Conservation (phyloP, 1,140 invertebrate genomes). For the Chrysoperla carnea region DNA sequence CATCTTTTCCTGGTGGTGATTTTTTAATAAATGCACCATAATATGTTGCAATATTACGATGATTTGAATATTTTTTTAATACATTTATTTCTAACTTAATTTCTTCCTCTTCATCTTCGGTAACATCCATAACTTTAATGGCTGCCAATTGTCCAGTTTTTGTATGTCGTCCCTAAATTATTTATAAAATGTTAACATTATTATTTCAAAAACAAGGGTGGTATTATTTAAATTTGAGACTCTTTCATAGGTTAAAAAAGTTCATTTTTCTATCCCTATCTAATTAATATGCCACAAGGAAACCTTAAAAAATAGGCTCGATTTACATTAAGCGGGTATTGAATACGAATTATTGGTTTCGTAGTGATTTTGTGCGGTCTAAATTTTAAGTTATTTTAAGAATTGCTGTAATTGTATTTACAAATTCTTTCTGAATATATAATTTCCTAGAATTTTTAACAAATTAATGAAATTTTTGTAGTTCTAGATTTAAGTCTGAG, state of each 20-base stretch:
- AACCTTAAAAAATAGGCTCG: too few relatives aligned
- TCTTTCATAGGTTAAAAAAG: too few relatives aligned
- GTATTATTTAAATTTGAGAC: neutral
- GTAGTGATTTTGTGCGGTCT: too few relatives aligned
- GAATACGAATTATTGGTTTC: too few relatives aligned
- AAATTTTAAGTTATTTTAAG: too few relatives aligned
- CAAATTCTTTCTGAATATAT: too few relatives aligned
- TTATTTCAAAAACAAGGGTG: neutral
- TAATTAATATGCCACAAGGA: neutral
- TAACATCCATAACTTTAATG: constrained; percentile 99
- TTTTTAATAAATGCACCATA: constrained; percentile 99
- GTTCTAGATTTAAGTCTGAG: too few relatives aligned
- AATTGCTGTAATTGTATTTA: too few relatives aligned
- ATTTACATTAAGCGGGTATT: too few relatives aligned
- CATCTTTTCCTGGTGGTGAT: constrained; percentile 95
- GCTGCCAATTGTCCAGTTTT: constrained; percentile 98
- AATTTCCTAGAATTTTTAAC: too few relatives aligned
- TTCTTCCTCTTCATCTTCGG: constrained; percentile 99
- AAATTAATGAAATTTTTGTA: too few relatives aligned
- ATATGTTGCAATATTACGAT: constrained; percentile 98
- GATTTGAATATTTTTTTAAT: constrained; percentile 97
- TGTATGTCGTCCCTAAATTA: constrained; percentile 85
- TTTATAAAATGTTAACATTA: constrained; percentile 6
- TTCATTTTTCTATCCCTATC: too few relatives aligned
- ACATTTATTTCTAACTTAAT: constrained; percentile 99